Conservation (phyloP, 2,113 vertebrate genomes). For the Puffinus mauretanicus region DNA sequence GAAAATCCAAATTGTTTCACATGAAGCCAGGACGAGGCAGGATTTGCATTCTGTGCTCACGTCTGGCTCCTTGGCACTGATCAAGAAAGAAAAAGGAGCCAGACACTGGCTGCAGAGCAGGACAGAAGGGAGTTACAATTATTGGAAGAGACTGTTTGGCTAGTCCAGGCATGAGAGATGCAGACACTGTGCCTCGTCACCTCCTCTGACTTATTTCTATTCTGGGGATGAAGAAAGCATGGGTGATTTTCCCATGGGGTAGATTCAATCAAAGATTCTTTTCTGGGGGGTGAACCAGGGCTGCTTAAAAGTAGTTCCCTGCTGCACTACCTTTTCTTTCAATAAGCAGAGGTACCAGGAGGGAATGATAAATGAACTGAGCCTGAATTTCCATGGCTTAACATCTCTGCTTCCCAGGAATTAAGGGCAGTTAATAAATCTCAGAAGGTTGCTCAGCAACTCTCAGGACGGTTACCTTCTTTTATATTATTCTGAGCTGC, state of each 20-base stretch:
- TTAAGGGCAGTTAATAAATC: not conserved
- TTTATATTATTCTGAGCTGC: not conserved
- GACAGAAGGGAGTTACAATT: not conserved
- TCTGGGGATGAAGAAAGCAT: not conserved
- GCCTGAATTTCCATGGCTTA: not conserved
- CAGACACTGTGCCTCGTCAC: not conserved
- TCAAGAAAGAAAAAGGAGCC: not conserved
- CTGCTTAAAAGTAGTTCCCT: not conserved
- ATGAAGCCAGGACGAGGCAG: not conserved
- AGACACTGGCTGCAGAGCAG: not conserved
- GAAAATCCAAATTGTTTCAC: not conserved
- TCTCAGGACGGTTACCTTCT: not conserved
- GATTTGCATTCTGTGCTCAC: constrained; percentile 15
- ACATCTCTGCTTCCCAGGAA: not conserved
- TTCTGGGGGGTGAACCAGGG: not conserved
- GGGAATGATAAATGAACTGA: not conserved
- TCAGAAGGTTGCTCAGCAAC: constrained; percentile 17
- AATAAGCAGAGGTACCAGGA: not conserved
- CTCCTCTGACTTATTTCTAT: constrained; percentile 25
- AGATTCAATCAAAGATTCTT: not conserved
- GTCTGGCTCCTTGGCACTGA: constrained; percentile 9
- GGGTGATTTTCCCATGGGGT: not conserved
- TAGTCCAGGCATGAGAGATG: not conserved
- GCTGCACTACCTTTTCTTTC: not conserved
- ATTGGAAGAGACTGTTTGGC: not conserved